Percentiles rank a stretch among this genome's conserved stretches.
Evolutionary conservation across 2,888 invertebrate species (phyloP).

Genomic region (Chesias legatella): DNA sequence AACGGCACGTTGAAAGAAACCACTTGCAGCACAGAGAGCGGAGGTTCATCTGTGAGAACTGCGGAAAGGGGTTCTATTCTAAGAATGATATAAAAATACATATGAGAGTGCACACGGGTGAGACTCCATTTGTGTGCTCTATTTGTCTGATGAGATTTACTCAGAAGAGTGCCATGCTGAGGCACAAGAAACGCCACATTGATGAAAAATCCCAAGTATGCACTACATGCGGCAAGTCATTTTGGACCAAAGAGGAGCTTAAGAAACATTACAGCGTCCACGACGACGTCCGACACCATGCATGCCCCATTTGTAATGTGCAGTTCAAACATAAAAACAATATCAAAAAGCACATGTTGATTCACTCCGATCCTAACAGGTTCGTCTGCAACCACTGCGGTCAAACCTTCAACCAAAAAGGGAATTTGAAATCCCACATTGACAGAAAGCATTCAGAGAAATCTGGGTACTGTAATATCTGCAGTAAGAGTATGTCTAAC

Average conservation of each 20-base stretch:
- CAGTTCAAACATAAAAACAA: slow-evolving; percentile 73
- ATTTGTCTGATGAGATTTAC: slow-evolving; percentile 53
- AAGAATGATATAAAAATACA: slow-evolving; percentile 56
- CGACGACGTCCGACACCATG: slow-evolving; percentile 50
- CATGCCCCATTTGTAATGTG: slow-evolving; percentile 62
- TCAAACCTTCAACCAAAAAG: slow-evolving; percentile 64
- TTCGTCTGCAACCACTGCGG: slow-evolving; percentile 65
- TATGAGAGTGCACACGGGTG: slow-evolving; percentile 62
- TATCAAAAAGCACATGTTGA: slow-evolving; percentile 70
- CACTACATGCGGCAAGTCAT: slow-evolving; percentile 52
- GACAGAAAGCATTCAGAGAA: slow-evolving; percentile 75
- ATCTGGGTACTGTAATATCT: slow-evolving; percentile 73
- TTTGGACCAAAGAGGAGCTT: slow-evolving; percentile 57
- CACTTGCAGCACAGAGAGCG: slow-evolving; percentile 46
- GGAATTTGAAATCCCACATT: slow-evolving; percentile 75
- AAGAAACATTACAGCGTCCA: slow-evolving; percentile 54
- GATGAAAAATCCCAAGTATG: slow-evolving; percentile 52
- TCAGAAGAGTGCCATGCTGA: slow-evolving; percentile 50
- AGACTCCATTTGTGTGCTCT: slow-evolving; percentile 60
- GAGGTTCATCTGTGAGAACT: slow-evolving; percentile 60
- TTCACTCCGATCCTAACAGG: slow-evolving; percentile 50
- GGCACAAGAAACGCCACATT: slow-evolving; percentile 54
- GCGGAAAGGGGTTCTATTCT: slow-evolving; percentile 62
- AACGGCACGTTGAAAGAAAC: slow-evolving; percentile 51
- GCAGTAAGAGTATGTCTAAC: slow-evolving; percentile 74